A percentile compares a stretch with the other conserved stretches of the same genome.
These are phyloP conservation scores for Creontiades dilutus DNA, from an alignment of 2,888 invertebrate species.

Conservation along the genomic window DNA sequence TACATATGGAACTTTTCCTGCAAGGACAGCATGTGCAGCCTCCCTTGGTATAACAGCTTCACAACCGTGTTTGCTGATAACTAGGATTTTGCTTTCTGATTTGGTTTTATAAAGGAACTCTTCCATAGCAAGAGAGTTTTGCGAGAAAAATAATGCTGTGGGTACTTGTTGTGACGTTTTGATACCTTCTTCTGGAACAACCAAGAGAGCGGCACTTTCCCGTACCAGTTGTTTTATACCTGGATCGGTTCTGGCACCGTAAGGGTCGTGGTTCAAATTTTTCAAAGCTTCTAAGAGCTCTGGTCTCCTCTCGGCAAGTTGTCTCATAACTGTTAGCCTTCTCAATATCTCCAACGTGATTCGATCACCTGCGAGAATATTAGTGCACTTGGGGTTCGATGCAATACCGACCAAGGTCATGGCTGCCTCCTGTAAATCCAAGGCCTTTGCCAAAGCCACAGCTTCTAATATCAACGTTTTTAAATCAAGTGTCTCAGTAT, in stretches of 20 bases:
- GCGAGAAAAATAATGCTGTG: constrained; percentile 83
- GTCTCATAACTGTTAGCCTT: constrained; percentile 85
- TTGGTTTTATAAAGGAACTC: constrained; percentile 81
- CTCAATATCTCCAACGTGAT: constrained; percentile 85
- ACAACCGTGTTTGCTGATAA: constrained; percentile 86
- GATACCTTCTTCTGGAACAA: constrained; percentile 83
- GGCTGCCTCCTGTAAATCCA: constrained; percentile 84
- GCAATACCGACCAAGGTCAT: constrained; percentile 81
- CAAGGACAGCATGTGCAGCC: constrained; percentile 86
- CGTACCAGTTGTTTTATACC: constrained; percentile 85
- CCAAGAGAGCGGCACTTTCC: constrained; percentile 86
- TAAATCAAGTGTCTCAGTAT: constrained; percentile 80
- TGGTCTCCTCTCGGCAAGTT: constrained; percentile 85
- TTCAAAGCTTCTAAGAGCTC: constrained; percentile 83
- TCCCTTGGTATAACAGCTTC: constrained; percentile 89
- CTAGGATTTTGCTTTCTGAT: constrained; percentile 78
- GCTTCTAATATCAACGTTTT: constrained; percentile 83
- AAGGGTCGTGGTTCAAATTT: constrained; percentile 84
- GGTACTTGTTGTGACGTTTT: constrained; percentile 86
- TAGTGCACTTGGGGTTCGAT: constrained; percentile 81
- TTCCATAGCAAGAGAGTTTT: constrained; percentile 88
- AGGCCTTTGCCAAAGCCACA: constrained; percentile 84
- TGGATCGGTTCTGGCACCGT: constrained; percentile 85
- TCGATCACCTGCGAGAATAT: constrained; percentile 81
- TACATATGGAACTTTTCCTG: constrained; percentile 87